phyloP scores from a whole-genome alignment of 2,888 invertebrate genomes.

The Conchocele bisecta region DNA sequence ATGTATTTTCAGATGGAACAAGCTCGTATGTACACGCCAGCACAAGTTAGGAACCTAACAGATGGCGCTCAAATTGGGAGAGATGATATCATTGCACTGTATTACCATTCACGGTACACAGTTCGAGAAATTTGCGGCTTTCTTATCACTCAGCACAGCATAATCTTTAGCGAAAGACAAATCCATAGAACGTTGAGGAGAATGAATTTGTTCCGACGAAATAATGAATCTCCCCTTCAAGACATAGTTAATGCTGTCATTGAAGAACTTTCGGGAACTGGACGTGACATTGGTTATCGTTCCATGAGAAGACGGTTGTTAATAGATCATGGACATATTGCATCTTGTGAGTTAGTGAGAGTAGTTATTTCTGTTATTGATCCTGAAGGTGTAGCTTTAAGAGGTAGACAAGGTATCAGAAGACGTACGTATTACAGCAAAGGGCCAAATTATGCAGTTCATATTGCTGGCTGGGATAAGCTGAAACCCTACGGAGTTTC shows the following conservation, averaged over 20 bases:
- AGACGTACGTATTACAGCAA: too few species aligned
- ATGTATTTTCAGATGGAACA: too few species aligned
- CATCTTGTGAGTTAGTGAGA: conserved; percentile 4
- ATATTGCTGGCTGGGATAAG: not conserved
- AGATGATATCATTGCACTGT: too few species aligned
- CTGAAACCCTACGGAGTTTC: not conserved
- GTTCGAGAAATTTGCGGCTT: too few species aligned
- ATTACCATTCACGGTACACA: too few species aligned
- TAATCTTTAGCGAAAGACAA: not conserved
- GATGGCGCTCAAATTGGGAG: too few species aligned
- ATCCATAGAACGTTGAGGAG: not conserved
- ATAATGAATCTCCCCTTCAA: not conserved
- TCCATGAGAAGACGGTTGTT: not conserved
- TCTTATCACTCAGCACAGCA: not conserved
- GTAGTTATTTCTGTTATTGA: too few species aligned
- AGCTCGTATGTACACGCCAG: too few species aligned
- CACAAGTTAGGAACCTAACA: too few species aligned
- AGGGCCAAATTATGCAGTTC: not conserved
- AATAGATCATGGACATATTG: not conserved
- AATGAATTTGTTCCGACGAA: not conserved
- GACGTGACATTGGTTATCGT: not conserved
- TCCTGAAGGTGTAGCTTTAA: not conserved
- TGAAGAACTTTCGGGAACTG: not conserved
- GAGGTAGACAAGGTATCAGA: not conserved
- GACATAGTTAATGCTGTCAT: not conserved